Conservation (phyloP, 2,888 invertebrate species). For the Elysia crispata region DNA sequence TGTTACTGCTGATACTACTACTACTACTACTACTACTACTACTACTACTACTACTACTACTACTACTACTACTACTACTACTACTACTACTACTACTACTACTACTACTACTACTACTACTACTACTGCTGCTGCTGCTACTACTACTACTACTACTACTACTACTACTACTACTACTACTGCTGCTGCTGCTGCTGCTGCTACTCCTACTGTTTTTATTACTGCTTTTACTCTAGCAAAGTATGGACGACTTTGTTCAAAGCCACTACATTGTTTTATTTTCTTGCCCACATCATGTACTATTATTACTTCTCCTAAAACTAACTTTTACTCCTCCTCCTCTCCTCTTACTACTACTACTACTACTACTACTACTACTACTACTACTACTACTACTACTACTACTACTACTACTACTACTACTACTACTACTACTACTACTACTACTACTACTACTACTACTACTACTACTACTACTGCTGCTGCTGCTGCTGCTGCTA, state of each 20-base stretch:
- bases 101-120: constrained; percentile 6
- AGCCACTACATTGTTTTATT: no score
- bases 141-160: constrained; percentile 6
- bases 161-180: constrained; percentile 12
- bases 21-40: constrained; percentile 26
- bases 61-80: constrained; percentile 28
- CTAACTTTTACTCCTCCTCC: no score
- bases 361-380: constrained; percentile 28
- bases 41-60: constrained; percentile 26
- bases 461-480: not conserved
- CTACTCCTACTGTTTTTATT: no score
- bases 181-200: no score
- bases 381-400: constrained; percentile 28
- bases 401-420: constrained; percentile 17
- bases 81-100: constrained; percentile 28
- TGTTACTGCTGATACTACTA: no score
- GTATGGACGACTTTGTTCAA: no score
- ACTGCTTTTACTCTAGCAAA: no score
- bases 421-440: constrained; percentile 5
- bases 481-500: not conserved
- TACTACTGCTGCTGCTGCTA: not conserved
- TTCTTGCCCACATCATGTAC: no score
- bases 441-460: not conserved
- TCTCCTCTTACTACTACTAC: no score
- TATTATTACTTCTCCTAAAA: constrained; percentile 11